Conservation (phyloP, 2,888 invertebrate genomes). For the Andrena marginata region DNA sequence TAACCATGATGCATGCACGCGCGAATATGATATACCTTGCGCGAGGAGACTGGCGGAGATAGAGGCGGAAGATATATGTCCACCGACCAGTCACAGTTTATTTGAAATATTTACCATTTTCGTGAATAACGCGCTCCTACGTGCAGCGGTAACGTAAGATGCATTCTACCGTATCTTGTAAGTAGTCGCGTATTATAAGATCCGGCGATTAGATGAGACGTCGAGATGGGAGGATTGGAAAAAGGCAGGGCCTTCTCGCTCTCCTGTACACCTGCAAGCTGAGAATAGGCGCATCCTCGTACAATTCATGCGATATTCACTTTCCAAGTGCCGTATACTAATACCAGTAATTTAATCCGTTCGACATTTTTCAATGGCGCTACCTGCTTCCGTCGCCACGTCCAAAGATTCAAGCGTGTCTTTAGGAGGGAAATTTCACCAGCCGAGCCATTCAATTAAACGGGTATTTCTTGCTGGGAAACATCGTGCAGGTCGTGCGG, state of each 20-base stretch:
- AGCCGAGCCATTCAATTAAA: too few relatives aligned
- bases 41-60: conserved; percentile 59
- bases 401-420: not conserved
- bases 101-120: conserved; percentile 76
- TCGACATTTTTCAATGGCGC: not conserved
- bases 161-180: conserved; percentile 59
- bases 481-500: not conserved
- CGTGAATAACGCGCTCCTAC: conserved; percentile 67
- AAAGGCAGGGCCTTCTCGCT: conserved; percentile 28
- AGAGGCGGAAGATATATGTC: conserved; percentile 68
- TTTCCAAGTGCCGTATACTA: conserved; percentile 38
- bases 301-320: conserved; percentile 39
- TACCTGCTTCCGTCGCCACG: not conserved
- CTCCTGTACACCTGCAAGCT: conserved; percentile 51
- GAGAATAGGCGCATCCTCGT: conserved; percentile 23
- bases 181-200: conserved; percentile 60
- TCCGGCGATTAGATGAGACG: conserved; percentile 63
- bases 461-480: too few relatives aligned
- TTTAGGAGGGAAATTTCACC: not conserved
- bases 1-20: conserved; percentile 75
- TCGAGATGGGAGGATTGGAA: conserved; percentile 27
- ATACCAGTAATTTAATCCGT: conserved; percentile 43
- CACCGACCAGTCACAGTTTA: conserved; percentile 60
- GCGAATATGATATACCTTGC: conserved; percentile 72
- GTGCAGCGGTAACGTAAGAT: conserved; percentile 66